A percentile compares a stretch with the other conserved stretches of the same genome.
These are phyloP conservation scores for Myopa testacea DNA, from an alignment of 2,888 invertebrate species.

Conservation along the genomic window DNA sequence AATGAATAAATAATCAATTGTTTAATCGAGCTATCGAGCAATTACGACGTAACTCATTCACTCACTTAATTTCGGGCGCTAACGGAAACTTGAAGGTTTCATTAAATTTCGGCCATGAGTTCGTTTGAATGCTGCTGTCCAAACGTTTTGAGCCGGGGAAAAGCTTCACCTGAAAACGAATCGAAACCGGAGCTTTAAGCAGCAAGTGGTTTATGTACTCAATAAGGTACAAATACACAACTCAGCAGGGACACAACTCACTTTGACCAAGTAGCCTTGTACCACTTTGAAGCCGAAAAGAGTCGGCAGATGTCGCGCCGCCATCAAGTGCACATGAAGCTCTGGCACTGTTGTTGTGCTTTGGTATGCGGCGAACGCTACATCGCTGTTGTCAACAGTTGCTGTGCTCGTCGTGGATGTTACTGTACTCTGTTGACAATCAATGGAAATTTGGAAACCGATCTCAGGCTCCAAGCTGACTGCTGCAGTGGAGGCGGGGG, in stretches of 20 bases:
- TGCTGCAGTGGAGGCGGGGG: too few relatives aligned
- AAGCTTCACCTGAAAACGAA: slow-evolving; percentile 74
- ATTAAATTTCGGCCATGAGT: slow-evolving; percentile 84
- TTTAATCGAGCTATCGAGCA: too few relatives aligned
- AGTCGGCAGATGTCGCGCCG: slow-evolving; percentile 82
- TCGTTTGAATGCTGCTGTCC: slow-evolving; percentile 80
- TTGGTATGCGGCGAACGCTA: too few relatives aligned
- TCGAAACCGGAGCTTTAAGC: background rate
- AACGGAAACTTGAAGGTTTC: slow-evolving; percentile 81
- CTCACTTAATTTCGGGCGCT: slow-evolving; percentile 68
- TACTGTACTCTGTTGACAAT: too few relatives aligned
- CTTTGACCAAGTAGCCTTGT: slow-evolving; percentile 84
- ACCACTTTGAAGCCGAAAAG: slow-evolving; percentile 81
- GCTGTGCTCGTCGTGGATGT: too few relatives aligned
- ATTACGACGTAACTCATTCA: slow-evolving; percentile 21
- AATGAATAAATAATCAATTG: background rate
- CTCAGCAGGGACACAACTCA: slow-evolving; percentile 60
- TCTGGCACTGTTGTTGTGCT: too few relatives aligned
- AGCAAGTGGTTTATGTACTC: background rate
- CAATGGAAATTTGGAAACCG: too few relatives aligned
- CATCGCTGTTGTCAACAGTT: too few relatives aligned
- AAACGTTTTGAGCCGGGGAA: slow-evolving; percentile 82
- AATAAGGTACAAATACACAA: background rate
- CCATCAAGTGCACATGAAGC: slow-evolving; percentile 72
- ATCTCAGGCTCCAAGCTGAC: too few relatives aligned